phyloP scores from a whole-genome alignment of 2,113 vertebrate species.

The Turnix velox region DNA sequence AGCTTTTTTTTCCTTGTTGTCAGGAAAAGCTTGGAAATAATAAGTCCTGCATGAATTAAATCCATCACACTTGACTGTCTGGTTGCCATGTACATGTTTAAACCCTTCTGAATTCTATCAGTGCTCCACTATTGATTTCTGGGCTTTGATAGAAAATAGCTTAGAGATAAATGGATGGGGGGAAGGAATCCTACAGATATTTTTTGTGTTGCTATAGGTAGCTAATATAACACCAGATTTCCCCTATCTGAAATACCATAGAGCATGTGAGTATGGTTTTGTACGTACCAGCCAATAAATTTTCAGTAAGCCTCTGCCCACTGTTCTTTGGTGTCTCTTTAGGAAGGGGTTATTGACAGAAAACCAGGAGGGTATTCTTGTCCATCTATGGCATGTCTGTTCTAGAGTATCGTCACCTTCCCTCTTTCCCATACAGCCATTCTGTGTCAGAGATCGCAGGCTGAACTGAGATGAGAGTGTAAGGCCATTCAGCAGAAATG shows the following conservation, averaged over 20 bases:
- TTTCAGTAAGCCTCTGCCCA: background rate
- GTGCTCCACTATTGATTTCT: conserved; percentile 19
- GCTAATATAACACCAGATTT: background rate
- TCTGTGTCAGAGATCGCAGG: background rate
- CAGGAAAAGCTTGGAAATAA: conserved; percentile 38
- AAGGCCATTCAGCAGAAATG: background rate
- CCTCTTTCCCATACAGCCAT: background rate
- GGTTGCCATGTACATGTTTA: background rate
- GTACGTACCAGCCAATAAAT: background rate
- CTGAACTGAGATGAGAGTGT: background rate
- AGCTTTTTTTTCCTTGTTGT: conserved; percentile 27
- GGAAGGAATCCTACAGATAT: background rate
- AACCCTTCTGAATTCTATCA: conserved; percentile 17
- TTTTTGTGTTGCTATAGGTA: background rate
- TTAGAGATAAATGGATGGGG: background rate
- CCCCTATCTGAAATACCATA: background rate
- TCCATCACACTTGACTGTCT: conserved; percentile 46
- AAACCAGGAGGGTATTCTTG: background rate
- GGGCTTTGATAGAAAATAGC: background rate
- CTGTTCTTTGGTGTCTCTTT: background rate
- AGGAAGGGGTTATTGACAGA: background rate
- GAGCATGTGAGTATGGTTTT: background rate
- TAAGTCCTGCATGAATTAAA: conserved; percentile 50
- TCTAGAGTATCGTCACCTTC: background rate
- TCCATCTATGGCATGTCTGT: background rate